Conservation (phyloP, 2,797 vertebrate species). For the Macropus fuliginosus region DNA sequence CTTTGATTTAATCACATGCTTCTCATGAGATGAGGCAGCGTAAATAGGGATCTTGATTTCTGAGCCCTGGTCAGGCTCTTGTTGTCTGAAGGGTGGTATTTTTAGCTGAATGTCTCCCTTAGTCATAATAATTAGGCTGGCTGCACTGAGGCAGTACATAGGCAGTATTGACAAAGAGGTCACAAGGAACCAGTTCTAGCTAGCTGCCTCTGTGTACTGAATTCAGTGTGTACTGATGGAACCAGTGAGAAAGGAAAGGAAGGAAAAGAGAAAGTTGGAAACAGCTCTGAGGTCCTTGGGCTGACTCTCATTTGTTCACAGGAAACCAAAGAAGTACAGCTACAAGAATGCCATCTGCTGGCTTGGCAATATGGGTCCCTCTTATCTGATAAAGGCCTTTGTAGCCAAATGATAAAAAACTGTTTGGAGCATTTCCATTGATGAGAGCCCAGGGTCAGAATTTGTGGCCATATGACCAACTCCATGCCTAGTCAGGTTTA, state of each 20-base stretch:
- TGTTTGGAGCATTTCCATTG: background rate
- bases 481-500: background rate
- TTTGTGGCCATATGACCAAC: background rate
- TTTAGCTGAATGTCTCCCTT: background rate
- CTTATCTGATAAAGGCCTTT: background rate
- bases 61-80: background rate
- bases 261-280: background rate
- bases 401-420: background rate
- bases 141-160: rapidly evolving
- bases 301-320: background rate
- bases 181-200: background rate
- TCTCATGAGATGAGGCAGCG: background rate
- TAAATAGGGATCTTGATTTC: background rate
- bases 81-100: background rate
- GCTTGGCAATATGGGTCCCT: background rate
- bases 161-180: background rate
- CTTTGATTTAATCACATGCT: background rate
- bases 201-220: background rate
- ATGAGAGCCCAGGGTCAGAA: background rate
- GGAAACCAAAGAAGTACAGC: constrained; percentile 28
- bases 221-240: background rate
- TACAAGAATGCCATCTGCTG: background rate
- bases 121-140: background rate
- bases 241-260: background rate
- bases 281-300: background rate